A percentile compares a stretch with the other conserved stretches of the same genome.
Conservation (phyloP, 2,888 invertebrate species). For the Auanema freiburgensis region DNA sequence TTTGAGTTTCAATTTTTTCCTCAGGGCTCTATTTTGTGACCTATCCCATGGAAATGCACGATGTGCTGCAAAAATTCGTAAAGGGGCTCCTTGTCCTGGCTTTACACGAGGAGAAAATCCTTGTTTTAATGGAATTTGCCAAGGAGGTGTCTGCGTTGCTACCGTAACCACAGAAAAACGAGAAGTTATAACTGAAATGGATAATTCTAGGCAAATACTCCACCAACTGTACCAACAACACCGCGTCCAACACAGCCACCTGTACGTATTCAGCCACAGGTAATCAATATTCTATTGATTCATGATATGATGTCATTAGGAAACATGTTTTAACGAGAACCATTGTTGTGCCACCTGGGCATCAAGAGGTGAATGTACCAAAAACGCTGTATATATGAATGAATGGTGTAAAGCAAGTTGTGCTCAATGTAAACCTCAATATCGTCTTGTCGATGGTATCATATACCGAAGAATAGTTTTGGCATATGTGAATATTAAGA, state of each 20-base stretch:
- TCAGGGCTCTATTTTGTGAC: conserved; percentile 58
- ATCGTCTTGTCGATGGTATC: conserved; percentile 32
- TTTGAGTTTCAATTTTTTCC: not conserved
- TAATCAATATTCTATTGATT: conserved; percentile 2
- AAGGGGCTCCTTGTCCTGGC: conserved; percentile 54
- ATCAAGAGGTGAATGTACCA: conserved; percentile 46
- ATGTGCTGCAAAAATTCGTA: conserved; percentile 54
- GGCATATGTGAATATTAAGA: conserved; percentile 28
- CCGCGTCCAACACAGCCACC: conserved; percentile 19
- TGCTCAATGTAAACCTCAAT: conserved; percentile 40
- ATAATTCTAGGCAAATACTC: not conserved
- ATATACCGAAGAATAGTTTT: not conserved
- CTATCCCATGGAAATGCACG: conserved; percentile 43
- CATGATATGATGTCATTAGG: conserved; percentile 17
- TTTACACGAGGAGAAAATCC: conserved; percentile 43
- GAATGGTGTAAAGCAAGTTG: conserved; percentile 55
- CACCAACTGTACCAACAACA: not conserved
- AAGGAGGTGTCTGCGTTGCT: conserved; percentile 47
- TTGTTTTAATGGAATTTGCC: conserved; percentile 54
- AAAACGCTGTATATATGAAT: conserved; percentile 46
- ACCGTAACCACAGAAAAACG: not conserved
- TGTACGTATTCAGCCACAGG: conserved; percentile 5
- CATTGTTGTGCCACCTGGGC: conserved; percentile 56
- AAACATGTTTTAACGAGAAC: conserved; percentile 56
- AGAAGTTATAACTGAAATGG: not conserved